These are phyloP conservation scores for Xestia c-nigrum DNA, from an alignment of 2,888 invertebrate genomes.

Conservation along the genomic window DNA sequence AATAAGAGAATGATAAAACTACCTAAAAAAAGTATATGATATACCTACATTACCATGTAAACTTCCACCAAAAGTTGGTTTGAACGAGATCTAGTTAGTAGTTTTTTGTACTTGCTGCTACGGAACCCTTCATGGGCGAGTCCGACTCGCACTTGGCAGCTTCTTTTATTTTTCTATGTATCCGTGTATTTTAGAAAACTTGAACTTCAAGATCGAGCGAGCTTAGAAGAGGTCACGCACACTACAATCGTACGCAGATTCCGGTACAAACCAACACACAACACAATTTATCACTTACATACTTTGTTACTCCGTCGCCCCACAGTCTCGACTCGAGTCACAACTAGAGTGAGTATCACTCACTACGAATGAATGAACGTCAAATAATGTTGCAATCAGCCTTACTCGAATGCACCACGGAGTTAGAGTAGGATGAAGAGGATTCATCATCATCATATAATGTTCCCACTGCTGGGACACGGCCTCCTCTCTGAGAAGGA, in stretches of 20 bases:
- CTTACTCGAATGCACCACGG: neutral
- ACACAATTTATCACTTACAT: constrained; percentile 19
- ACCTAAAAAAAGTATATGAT: too few relatives aligned
- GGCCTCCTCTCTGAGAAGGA: too few relatives aligned
- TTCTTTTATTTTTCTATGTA: neutral
- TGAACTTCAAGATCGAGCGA: neutral
- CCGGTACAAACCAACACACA: constrained; percentile 24
- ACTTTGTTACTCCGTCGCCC: constrained; percentile 46
- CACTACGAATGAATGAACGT: neutral
- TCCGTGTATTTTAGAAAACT: neutral
- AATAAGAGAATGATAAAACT: too few relatives aligned
- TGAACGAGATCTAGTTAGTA: too few relatives aligned
- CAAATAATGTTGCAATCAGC: constrained; percentile 4
- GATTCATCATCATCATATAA: too few relatives aligned
- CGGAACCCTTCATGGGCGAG: too few relatives aligned
- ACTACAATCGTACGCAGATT: neutral
- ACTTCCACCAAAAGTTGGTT: too few relatives aligned
- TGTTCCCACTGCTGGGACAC: too few relatives aligned
- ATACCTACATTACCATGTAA: too few relatives aligned
- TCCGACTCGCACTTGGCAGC: too few relatives aligned
- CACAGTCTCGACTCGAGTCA: constrained; percentile 23
- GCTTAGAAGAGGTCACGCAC: neutral
- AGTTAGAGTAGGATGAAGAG: neutral
- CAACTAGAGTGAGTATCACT: neutral
- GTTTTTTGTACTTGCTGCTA: too few relatives aligned